Evolutionary conservation across 35 echinoderm and acorn worm genomes (phyloP), one percentile per base, ranked within the genome.

Genomic region (Ophioderma brevispina): DNA sequence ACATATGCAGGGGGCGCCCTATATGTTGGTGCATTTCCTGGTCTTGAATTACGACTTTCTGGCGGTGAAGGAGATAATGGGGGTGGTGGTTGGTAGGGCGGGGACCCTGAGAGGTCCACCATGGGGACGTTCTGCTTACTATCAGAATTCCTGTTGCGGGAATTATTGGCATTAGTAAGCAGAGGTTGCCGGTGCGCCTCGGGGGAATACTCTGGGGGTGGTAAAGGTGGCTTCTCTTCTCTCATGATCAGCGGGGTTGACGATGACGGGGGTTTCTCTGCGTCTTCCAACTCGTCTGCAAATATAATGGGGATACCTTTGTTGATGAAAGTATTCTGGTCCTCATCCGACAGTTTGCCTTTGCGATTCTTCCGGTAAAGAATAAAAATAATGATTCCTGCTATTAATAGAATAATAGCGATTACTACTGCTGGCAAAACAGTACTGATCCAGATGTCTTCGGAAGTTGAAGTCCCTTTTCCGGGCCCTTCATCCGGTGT

Each of bases 261-360:
- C 21, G 97, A 93, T 18, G 92, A 92, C 32, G 97, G 93, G 32
- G 91, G 97, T 59, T 99, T 99, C 79, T 99, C 97, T 17, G 87
- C 88, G 25, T 99, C 94, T 79, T 99, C 94, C 13, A 99, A 87
- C 78, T 99, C 97, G 50, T 95, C 91, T 0, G 97, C 87, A 50
- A 99, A 94, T 40, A 99, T 99, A 80, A 99, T 99, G 14, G 97
- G 97, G 64, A 99, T 99, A 36, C 97, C 94, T 85, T 99, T 99
- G 42, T 95, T 99, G 49, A 99, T 95, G 87, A 99, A 99, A 8
- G 97, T 99, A 59, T 94, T 89, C 55, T 99, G 87, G 80, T 99
- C 97, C 88, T 99, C 97, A 75, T 99, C 97, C 0, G 97, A 99
- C 21, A 99, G 85, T 63, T 99, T 99, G 13, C 97, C 97, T 70